Base-by-base conservation (phyloP, 2,113 vertebrate species). In the Trichomycterus rosablanca region DNA sequence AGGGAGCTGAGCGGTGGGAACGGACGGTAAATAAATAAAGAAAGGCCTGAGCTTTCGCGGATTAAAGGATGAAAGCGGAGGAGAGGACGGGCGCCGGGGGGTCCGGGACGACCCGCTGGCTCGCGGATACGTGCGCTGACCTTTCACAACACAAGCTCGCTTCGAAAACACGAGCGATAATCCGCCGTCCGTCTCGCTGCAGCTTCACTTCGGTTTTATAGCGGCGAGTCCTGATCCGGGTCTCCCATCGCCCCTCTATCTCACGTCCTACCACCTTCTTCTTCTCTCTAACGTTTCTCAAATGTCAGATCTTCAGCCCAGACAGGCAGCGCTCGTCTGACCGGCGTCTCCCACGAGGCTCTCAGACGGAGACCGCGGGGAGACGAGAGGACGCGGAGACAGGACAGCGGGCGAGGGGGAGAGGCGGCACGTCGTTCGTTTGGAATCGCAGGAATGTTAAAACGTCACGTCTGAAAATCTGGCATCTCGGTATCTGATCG, bases 1-100 rank as follows among this genome's bases (percentile, higher is more conserved):
- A 49, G 16, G 46, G 32, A 43, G 42, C 26, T 14, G 53, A 66
- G 50, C 62, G 63, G 66, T 59, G 73, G 63, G 62, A 69, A 72
- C 50, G 61, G 34, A 18, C n/a, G 15, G 59, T 53, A 65, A 68
- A 67, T 70, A 70, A 74, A 71, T 67, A 74, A 68, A 68, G 48
- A 68, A 57, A 68, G 42, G 49, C 32, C 55, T 32, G 34, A 37
- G 58, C 63, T 72, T 75, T 30, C 66, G 35, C 30, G 59, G 73
- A 75, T 75, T 71, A 75, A 54, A 55, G 61, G 66, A 72, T 72
- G 60, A 72, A 75, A 75, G 70, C 9, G 20, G 35, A 59, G 50
- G 44, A 61, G 49, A 67, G 37, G 51, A 37, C 59, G 43, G 49
- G 54, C 39, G 46, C 48, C 48, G 24, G 50, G 56, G 53, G 28